Evolutionary conservation across 2,888 invertebrate species (phyloP).

Genomic region (Epirrita christyi): DNA sequence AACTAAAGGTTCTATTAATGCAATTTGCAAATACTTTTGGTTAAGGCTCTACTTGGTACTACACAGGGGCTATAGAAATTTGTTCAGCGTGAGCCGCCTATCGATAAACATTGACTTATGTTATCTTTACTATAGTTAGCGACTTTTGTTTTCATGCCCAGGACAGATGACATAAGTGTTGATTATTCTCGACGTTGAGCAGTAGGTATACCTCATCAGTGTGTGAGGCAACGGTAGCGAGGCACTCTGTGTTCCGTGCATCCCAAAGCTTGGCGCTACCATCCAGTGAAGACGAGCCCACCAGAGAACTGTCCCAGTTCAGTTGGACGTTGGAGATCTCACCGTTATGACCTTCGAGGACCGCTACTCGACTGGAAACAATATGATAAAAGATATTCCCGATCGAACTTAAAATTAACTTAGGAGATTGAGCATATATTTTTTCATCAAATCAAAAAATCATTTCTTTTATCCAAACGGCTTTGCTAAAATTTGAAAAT

Average conservation of each 20-base stretch:
- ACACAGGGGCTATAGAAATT: no score
- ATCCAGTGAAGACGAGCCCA: slow-evolving; percentile 89
- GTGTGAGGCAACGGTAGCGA: slow-evolving; percentile 86
- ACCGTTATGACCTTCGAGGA: slow-evolving; percentile 86
- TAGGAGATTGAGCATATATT: no score
- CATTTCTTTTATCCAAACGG: no score
- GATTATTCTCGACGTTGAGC: no score
- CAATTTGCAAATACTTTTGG: neutral
- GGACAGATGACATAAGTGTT: no score
- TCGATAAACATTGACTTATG: no score
- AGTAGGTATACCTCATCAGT: slow-evolving; percentile 82
- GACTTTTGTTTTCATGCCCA: no score
- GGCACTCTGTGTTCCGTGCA: slow-evolving; percentile 80
- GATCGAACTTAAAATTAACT: no score
- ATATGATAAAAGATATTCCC: neutral
- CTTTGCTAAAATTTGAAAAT: no score
- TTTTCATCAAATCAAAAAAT: no score
- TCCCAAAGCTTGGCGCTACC: slow-evolving; percentile 90
- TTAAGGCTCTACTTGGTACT: slow-evolving; percentile 1
- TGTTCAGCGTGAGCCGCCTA: no score
- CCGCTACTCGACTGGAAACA: slow-evolving; percentile 79
- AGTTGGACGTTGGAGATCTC: slow-evolving; percentile 89
- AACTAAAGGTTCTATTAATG: neutral
- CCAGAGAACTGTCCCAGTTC: slow-evolving; percentile 87
- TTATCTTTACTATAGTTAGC: no score